A percentile compares a stretch with the other conserved stretches of the same genome.
Conservation (phyloP, 2,797 vertebrate species). For the Scarus forsteni region DNA sequence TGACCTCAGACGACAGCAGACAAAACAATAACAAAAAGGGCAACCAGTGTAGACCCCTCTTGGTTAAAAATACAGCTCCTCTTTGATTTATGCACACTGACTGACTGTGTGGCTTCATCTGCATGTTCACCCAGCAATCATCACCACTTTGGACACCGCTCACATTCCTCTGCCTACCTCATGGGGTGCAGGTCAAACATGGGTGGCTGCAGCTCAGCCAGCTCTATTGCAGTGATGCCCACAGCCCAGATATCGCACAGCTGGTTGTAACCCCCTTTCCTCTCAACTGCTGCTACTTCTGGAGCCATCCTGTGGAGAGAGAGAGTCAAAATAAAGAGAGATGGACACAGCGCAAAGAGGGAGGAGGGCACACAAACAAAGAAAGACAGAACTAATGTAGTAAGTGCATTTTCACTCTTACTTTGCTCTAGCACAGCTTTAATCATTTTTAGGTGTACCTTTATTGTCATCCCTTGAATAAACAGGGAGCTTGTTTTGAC, state of each 20-base stretch:
- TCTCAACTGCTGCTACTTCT: conserved; percentile 97
- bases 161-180: conserved; percentile 75
- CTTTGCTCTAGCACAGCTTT: too few species aligned
- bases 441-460: too few species aligned
- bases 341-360: background rate
- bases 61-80: background rate
- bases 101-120: background rate
- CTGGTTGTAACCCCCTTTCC: conserved; percentile 98
- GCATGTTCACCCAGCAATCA: background rate
- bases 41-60: background rate
- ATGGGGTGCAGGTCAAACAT: conserved; percentile 99
- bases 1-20: too few species aligned
- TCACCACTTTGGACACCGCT: background rate
- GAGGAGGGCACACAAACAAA: background rate
- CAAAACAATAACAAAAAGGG: background rate
- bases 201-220: conserved; percentile 96
- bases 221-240: conserved; percentile 97
- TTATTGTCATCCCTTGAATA: background rate
- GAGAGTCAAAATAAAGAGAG: background rate
- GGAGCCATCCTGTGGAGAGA: conserved; percentile 92
- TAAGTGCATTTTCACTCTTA: too few species aligned
- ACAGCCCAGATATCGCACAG: conserved; percentile 99
- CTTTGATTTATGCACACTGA: too few species aligned
- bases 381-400: background rate
- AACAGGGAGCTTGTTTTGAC: background rate